Base-by-base conservation (phyloP, 2,888 invertebrate species). In the Patella depressa region DNA sequence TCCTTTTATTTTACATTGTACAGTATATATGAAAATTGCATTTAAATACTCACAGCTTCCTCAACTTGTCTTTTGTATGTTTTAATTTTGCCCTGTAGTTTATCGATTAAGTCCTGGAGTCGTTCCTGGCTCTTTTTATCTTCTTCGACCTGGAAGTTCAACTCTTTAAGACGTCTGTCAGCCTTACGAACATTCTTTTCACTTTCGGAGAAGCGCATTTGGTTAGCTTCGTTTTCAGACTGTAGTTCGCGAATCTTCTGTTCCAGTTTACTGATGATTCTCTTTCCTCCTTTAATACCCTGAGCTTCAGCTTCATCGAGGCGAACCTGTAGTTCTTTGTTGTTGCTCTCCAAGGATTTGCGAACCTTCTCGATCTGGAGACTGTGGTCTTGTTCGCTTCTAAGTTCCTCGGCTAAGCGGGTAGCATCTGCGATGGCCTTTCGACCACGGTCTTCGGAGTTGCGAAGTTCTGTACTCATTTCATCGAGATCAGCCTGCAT, bases 11-110 rank as follows among this genome's bases (percentile, higher is more conserved):
- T 45, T 45, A 9, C 45, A 45, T 45, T 45, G 45, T 9, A 45
- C 5, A 9, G 45, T 45, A 45, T 45, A 45, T 45, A 9, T 45
- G 45, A 45, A 45, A 45, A 45, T 45, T 45, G 45, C 7, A 45
- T 45, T 45, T 45, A 45, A 9, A 74, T 75, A 90, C 92, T 91
- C 88, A 93, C 93, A 85, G 98, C 98, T 93, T 99, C 98, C 92
- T 99, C 98, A 92, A 98, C 98, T 94, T 98, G 98, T 94, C 98
- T 96, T 96, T 98, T 98, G 96, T 98, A 98, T 89, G 98, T 97
- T 95, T 98, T 98, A 95, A 99, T 97, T 95, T 99, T 99, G 94
- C 97, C 97, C 76, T 91, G 90, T 90, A 99, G 95, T 94, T 98
- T 98, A 94, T 99, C 98, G 89, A 98, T 97, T 91, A 98, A 95